Evolutionary conservation across 2,888 invertebrate genomes (phyloP).

Genomic region (Fragum sueziense): DNA sequence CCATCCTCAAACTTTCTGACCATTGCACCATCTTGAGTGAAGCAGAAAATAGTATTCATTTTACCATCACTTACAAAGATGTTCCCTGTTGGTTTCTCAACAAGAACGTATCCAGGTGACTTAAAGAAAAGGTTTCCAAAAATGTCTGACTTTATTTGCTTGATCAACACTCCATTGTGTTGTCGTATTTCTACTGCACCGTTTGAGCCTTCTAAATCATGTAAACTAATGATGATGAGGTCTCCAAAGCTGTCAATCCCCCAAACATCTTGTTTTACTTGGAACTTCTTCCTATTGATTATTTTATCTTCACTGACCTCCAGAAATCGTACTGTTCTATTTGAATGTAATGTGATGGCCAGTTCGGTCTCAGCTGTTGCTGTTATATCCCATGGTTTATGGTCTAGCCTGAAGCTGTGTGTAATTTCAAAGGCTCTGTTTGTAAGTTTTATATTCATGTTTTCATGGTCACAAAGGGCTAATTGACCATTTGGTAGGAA

Average conservation of each 20-base stretch:
- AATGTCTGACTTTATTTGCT: neutral
- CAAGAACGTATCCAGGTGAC: slow-evolving; percentile 11
- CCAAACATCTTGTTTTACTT: slow-evolving; percentile 13
- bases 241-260: slow-evolving; percentile 7
- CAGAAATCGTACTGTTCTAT: neutral
- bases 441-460: neutral
- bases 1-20: neutral
- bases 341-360: neutral
- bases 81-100: slow-evolving; percentile 4
- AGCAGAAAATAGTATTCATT: slow-evolving; percentile 7
- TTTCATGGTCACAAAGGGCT: slow-evolving; percentile 9
- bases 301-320: neutral
- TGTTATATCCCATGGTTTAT: slow-evolving; percentile 16
- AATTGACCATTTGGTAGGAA: slow-evolving; percentile 16
- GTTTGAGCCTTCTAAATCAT: neutral
- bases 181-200: slow-evolving; percentile 7
- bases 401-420: neutral
- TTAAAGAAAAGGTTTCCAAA: slow-evolving; percentile 3
- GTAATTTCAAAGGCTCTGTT: slow-evolving; percentile 4
- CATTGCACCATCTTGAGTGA: neutral
- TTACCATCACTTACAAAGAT: slow-evolving; percentile 11
- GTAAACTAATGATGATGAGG: neutral
- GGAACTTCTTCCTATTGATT: neutral
- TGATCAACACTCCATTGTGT: slow-evolving; percentile 5
- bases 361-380: neutral